Conservation (phyloP, 2,888 invertebrate genomes). For the Idaea aversata region DNA sequence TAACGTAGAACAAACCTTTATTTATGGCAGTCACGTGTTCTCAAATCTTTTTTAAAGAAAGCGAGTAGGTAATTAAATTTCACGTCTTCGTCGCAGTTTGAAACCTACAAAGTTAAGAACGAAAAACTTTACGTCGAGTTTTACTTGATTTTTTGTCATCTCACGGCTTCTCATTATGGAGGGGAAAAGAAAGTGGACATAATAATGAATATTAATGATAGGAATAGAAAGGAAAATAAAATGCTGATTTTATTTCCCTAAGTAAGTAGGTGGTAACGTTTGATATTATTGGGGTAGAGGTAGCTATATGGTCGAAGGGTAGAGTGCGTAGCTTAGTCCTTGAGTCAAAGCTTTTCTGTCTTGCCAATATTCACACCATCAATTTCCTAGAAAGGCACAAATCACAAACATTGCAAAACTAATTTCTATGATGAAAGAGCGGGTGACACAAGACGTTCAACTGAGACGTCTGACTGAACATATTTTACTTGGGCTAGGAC, state of each 20-base stretch:
- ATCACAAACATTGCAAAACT: no score
- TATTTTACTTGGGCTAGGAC: no score
- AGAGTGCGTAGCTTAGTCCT: no score
- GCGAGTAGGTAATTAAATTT: background rate
- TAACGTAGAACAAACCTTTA: no score
- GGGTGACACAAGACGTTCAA: no score
- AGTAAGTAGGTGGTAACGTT: background rate
- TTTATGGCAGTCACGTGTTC: no score
- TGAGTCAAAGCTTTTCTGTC: no score
- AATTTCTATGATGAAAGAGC: no score
- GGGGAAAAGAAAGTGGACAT: background rate
- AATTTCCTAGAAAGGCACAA: no score
- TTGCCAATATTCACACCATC: no score
- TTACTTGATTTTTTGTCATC: background rate
- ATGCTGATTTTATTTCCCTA: background rate
- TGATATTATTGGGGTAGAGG: background rate
- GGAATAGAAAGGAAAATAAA: background rate
- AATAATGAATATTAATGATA: constrained; percentile 1
- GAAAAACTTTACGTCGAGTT: background rate
- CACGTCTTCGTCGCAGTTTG: background rate
- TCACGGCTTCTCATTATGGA: background rate
- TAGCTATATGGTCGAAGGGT: no score
- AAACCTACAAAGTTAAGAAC: background rate
- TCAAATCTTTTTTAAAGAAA: background rate
- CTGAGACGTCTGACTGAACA: no score